phyloP scores from a whole-genome alignment of 2,888 invertebrate genomes.

The Alloscopus bannaensis region DNA sequence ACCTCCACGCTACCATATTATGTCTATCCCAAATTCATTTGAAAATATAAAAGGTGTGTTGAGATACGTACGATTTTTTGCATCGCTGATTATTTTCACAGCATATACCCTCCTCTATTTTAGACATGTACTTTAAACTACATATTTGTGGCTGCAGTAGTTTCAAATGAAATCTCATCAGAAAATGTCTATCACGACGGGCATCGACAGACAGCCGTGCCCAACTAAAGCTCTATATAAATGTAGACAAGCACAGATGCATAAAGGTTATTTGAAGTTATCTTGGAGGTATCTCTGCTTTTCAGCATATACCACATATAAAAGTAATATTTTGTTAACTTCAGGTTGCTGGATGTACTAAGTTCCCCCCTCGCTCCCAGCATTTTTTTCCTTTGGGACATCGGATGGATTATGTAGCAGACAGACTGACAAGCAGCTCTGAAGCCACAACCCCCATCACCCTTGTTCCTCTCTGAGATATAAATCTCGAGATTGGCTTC shows the following conservation, averaged over 20 bases:
- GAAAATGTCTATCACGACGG: conserved; percentile 55
- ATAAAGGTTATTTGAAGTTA: no score
- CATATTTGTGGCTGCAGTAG: no score
- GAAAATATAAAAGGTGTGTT: no score
- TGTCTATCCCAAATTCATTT: no score
- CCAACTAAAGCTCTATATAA: not conserved
- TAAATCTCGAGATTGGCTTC: conserved; percentile 27
- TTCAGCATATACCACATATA: no score
- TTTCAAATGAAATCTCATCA: conserved; percentile 43
- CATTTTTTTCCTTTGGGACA: conserved; percentile 19
- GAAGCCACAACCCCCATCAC: conserved; percentile 4
- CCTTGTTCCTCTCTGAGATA: not conserved
- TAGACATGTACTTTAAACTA: not conserved
- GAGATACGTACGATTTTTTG: not conserved
- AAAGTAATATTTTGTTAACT: conserved; percentile 25
- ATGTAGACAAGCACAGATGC: no score
- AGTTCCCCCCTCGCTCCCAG: conserved; percentile 8
- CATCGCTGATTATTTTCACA: not conserved
- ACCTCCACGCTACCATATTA: no score
- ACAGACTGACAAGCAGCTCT: conserved; percentile 44
- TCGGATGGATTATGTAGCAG: conserved; percentile 24
- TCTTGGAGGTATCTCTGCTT: conserved; percentile 31
- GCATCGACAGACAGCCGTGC: not conserved
- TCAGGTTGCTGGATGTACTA: conserved; percentile 42
- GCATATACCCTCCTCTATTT: not conserved